phyloP scores from a whole-genome alignment of 2,797 vertebrate species.

The Pangasius mekongensis region DNA sequence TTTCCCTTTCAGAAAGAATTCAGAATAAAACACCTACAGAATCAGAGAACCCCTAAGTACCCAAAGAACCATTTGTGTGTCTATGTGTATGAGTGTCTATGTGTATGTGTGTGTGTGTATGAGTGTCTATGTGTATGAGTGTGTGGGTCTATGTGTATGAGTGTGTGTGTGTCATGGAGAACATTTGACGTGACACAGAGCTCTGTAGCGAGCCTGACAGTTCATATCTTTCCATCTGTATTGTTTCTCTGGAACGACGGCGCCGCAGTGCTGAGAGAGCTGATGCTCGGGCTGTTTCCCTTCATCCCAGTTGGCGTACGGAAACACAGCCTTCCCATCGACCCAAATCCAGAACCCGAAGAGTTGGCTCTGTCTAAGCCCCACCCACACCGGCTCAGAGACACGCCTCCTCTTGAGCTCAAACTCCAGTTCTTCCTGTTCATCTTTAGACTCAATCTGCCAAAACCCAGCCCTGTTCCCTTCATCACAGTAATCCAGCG shows the following conservation, averaged over 20 bases:
- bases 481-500: conserved; percentile 49
- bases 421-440: conserved; percentile 24
- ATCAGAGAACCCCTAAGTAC: background rate
- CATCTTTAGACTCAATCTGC: background rate
- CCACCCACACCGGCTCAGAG: conserved; percentile 60
- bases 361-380: conserved; percentile 65
- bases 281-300: conserved; percentile 1
- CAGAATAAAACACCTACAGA: background rate
- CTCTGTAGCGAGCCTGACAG: conserved; percentile 43
- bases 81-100: background rate
- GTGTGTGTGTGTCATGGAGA: background rate
- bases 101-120: background rate
- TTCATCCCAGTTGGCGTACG: conserved; percentile 58
- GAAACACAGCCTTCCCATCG: conserved; percentile 18
- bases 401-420: accelerated
- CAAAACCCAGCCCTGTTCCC: conserved; percentile 42
- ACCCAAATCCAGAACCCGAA: conserved; percentile 74
- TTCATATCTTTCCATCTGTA: conserved; percentile 56
- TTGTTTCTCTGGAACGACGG: conserved; percentile 1
- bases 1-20: background rate
- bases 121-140: no score
- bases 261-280: conserved; percentile 59
- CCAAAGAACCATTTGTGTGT: background rate
- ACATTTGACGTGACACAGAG: background rate
- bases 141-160: no score